These are phyloP conservation scores for Cyprinodon diabolis DNA, from an alignment of 2,797 vertebrate species.

Conservation along the genomic window DNA sequence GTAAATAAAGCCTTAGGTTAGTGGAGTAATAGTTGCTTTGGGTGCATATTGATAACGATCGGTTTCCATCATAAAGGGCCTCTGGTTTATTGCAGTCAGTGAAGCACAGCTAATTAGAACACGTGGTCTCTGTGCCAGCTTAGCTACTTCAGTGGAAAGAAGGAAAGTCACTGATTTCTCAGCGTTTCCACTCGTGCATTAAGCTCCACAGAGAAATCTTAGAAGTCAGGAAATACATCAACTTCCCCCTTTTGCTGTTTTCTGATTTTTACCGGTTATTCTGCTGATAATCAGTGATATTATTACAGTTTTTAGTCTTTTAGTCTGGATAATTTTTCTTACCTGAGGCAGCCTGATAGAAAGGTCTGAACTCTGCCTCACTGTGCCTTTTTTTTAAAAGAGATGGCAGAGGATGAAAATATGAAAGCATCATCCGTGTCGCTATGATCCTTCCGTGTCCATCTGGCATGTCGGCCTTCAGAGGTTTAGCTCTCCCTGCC, in stretches of 20 bases:
- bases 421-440: conserved; percentile 55
- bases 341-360: background rate
- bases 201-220: conserved; percentile 18
- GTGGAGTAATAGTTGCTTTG: conserved; percentile 17
- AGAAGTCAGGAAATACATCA: conserved; percentile 42
- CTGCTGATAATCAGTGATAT: background rate
- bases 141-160: conserved; percentile 36
- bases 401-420: conserved; percentile 40
- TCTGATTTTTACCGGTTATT: background rate
- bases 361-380: background rate
- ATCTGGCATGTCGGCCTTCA: conserved; percentile 72
- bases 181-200: conserved; percentile 44
- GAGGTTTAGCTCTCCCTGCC: conserved; percentile 66
- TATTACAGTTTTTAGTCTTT: background rate
- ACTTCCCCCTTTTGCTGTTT: background rate
- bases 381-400: background rate
- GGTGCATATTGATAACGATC: conserved; percentile 62
- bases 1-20: background rate
- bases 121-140: conserved; percentile 34
- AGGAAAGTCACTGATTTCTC: conserved; percentile 9
- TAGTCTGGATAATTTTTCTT: background rate
- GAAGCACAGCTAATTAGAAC: conserved; percentile 36
- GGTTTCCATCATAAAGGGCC: conserved; percentile 63
- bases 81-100: conserved; percentile 46
- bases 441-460: conserved; percentile 59